phyloP scores from a whole-genome alignment of 2,113 vertebrate genomes.

The Philantomba maxwellii region DNA sequence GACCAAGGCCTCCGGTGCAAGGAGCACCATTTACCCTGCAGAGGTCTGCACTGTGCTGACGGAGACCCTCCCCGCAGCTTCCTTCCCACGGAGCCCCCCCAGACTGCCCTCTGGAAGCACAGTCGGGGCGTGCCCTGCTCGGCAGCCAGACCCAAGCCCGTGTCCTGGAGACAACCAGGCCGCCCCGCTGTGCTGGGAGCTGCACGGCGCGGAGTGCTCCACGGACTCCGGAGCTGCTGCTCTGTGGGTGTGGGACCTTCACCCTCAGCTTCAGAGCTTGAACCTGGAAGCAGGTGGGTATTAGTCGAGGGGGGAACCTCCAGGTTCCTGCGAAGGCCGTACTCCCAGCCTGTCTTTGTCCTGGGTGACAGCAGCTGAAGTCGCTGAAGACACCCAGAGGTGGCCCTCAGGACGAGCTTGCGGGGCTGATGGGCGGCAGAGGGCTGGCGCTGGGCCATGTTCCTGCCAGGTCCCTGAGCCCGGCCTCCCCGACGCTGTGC shows the following conservation, averaged over 20 bases:
- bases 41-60: neutral
- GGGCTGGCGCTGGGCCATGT: neutral
- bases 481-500: rapidly evolving
- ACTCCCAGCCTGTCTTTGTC: neutral
- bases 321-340: neutral
- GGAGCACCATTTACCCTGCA: too few relatives aligned
- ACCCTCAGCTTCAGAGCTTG: neutral
- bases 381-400: neutral
- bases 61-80: neutral
- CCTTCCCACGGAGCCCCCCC: neutral
- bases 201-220: neutral
- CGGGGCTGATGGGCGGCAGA: slow-evolving; percentile 1
- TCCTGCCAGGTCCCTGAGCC: too few relatives aligned
- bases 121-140: rapidly evolving
- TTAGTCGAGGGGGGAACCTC: neutral
- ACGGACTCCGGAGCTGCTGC: neutral
- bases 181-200: neutral
- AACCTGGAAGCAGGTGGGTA: neutral
- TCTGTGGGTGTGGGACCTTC: neutral
- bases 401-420: neutral
- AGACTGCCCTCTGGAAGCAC: neutral
- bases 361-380: neutral
- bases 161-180: neutral
- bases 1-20: neutral
- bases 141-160: neutral